Base-by-base conservation (phyloP, 1,140 invertebrate genomes). In the Neodiprion lecontei region DNA sequence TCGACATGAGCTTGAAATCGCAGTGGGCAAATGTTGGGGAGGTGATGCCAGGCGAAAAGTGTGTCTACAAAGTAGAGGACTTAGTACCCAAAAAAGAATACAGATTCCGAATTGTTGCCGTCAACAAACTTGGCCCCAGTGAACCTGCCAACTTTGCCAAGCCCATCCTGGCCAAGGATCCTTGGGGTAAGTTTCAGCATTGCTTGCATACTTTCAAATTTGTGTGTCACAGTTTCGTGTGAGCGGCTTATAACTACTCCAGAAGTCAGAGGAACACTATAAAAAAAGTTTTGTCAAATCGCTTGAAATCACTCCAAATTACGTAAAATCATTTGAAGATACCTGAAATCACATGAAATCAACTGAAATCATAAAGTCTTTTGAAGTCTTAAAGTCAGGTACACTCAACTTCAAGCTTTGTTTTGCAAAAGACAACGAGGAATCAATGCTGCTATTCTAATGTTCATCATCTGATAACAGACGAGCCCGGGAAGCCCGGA, bases 51-150 rank as follows among this genome's bases (percentile, higher is more conserved):
- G 91, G 91, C 70, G 90, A 94, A 83, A 92, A 92, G 69, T 91
- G 90, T 40, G 90, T 87, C n/a, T 96, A 92, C 84, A 96, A 98
- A 83, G 95, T 97, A 9, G 93, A 95, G 81, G 97, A 97, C 81
- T 91, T 99, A 2, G 90, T 93, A 53, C 93, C 93, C 21, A 97
- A 94, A 88, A 98, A 94, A 87, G 96, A 94, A 82, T 98, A 95
- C 89, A 97, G 97, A 91, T 99, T 99, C 90, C 92, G 98, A 76
- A 97, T 99, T 75, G 92, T 94, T 74, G 98, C 98, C 69, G 94
- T 98, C 12, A 99, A 99, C 85, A 96, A 96, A 83, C 91, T 96
- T 74, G 95, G 95, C 69, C 90, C 93, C 9, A 95, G 96, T 87
- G 97, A 99, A 85, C 96, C 97, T 69, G 94, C 96, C 28, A 88